Conservation (phyloP, 1,140 invertebrate species). For the Wiebesia pumilae region DNA sequence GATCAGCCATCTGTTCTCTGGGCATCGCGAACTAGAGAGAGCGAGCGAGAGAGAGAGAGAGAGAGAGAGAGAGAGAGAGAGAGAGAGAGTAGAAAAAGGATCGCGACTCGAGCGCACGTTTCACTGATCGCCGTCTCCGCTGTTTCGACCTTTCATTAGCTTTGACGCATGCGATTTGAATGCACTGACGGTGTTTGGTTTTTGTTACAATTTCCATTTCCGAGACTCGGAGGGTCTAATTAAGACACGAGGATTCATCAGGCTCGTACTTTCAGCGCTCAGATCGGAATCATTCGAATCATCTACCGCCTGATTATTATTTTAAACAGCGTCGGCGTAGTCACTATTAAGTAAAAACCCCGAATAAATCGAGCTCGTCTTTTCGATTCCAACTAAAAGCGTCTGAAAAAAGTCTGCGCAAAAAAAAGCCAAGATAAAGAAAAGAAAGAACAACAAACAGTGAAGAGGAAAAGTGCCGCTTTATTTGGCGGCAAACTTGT, state of each 20-base stretch:
- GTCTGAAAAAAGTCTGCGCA: not conserved
- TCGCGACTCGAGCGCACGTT: not conserved
- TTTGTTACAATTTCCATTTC: not conserved
- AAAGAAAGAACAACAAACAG: not conserved
- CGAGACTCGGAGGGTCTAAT: not conserved
- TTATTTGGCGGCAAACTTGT: slow-evolving; percentile 50
- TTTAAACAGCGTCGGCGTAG: too few species aligned
- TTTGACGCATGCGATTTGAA: slow-evolving; percentile 26
- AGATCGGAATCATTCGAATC: not conserved
- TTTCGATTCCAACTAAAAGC: not conserved
- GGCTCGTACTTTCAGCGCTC: not conserved
- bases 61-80: not conserved
- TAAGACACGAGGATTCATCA: not conserved
- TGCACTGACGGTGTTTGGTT: not conserved
- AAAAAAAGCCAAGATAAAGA: not conserved
- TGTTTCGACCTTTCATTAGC: not conserved
- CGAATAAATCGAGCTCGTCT: too few species aligned
- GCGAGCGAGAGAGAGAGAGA: slow-evolving; percentile 55
- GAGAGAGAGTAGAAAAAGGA: not conserved
- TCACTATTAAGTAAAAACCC: too few species aligned
- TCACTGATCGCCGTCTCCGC: not conserved
- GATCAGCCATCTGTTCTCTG: slow-evolving; percentile 75
- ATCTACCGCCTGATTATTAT: not conserved
- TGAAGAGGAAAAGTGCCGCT: slow-evolving; percentile 4
- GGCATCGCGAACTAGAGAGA: slow-evolving; percentile 56